Base-by-base conservation (phyloP, 2,113 vertebrate species). In the Amblyornis subalaris region DNA sequence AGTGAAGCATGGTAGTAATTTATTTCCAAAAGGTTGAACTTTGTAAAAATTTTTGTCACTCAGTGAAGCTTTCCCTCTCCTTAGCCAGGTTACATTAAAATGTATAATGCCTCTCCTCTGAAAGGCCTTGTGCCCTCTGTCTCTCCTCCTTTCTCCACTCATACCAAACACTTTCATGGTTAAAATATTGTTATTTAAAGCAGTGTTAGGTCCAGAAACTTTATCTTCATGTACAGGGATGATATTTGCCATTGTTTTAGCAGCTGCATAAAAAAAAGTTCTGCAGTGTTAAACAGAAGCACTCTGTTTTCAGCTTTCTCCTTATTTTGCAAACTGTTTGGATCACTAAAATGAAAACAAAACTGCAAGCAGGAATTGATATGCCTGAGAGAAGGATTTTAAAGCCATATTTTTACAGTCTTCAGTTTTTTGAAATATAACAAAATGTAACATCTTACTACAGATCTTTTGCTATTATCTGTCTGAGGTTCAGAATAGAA, bases 271-370 rank as follows among this genome's bases (percentile, higher is more conserved):
- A 35, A 78, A 77, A 62, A 88, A 38, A 31, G 28, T 85, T 29
- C 62, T 70, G 28, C 73, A 83, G 55, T 73, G 51, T 90, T 86
- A 72, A 95, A 87, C 65, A 84, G 89, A 94, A 87, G 50, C 36
- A 69, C 40, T 94, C 58, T 94, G 78, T 95, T 95, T 88, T 71
- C 95, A 85, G 74, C 60, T 94, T 95, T 89, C 45, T 85, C 24
- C 29, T 89, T 83, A 53, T 90, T 96, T 88, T 93, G 61, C 40
- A 90, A 92, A 38, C 51, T 80, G 50, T 85, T 88, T 79, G 74
- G 71, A 89, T 74, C 53, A 42, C 81, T 83, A 83, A 74, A 88
- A 90, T 19, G 45, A 70, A 95, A 89, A 35, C 50, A 79, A 83
- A 90, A 91, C 67, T 71, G 55, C 60, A 89, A 31, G 60, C 64